These are phyloP conservation scores for Lasioglossum malachurum DNA, from an alignment of 2,888 invertebrate genomes.

Conservation along the genomic window DNA sequence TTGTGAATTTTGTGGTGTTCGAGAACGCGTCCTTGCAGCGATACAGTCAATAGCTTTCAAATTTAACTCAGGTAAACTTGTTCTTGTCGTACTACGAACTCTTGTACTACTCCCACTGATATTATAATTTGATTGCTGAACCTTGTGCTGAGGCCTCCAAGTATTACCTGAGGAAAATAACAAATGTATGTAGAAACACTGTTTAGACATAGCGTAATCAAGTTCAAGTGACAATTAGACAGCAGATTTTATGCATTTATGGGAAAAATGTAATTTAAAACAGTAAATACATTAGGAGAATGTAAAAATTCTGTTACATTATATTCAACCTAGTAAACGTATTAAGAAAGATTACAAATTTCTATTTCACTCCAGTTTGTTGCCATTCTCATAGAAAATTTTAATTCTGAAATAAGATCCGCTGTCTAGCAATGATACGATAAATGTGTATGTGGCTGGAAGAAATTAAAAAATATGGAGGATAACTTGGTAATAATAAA, in stretches of 20 bases:
- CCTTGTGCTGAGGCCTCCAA: slow-evolving; percentile 81
- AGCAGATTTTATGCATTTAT: no score
- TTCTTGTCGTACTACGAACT: slow-evolving; percentile 75
- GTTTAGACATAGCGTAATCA: no score
- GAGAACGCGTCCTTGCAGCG: slow-evolving; percentile 82
- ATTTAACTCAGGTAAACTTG: slow-evolving; percentile 78
- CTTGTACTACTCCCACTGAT: slow-evolving; percentile 76
- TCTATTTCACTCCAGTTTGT: no score
- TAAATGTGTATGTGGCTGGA: background rate
- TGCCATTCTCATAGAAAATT: no score
- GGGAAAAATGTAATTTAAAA: no score
- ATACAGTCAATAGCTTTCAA: slow-evolving; percentile 82
- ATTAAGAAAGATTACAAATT: no score
- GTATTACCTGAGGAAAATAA: slow-evolving; percentile 74
- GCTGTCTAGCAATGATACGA: background rate
- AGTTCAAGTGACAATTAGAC: no score
- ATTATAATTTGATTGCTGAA: slow-evolving; percentile 77
- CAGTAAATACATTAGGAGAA: no score
- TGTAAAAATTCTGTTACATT: no score
- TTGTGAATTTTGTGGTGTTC: slow-evolving; percentile 82
- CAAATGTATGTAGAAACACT: background rate
- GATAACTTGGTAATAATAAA: background rate
- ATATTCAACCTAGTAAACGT: no score
- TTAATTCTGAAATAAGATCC: no score
- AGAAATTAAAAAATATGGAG: background rate